A percentile compares a stretch with the other conserved stretches of the same genome.
These are phyloP conservation scores for Spheniscus mendiculus DNA, from an alignment of 2,113 vertebrate genomes.

Conservation along the genomic window DNA sequence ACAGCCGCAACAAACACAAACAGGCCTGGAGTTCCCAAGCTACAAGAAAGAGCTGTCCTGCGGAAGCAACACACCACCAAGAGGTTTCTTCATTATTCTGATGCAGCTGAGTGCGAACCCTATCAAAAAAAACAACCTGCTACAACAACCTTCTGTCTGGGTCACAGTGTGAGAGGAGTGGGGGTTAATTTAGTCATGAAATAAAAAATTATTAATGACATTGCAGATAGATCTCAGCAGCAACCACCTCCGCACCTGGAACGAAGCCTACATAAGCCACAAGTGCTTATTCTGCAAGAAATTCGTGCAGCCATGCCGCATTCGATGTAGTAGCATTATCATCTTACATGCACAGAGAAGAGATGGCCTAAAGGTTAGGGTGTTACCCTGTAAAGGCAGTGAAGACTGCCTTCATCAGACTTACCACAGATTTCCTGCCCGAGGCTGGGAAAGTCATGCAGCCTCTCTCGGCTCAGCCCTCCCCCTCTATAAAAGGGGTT, in stretches of 20 bases:
- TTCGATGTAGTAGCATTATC: neutral
- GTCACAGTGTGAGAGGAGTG: neutral
- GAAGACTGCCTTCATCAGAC: neutral
- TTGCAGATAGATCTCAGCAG: neutral
- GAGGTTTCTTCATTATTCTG: neutral
- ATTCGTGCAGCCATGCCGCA: neutral
- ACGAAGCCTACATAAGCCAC: neutral
- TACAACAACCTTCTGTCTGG: neutral
- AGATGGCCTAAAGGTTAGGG: neutral
- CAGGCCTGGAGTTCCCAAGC: neutral
- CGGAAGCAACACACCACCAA: neutral
- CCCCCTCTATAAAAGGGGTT: neutral
- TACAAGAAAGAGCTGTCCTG: neutral
- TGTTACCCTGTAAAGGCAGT: neutral
- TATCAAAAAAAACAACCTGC: neutral
- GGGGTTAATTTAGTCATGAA: neutral
- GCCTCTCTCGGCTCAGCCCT: neutral
- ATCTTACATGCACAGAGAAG: neutral
- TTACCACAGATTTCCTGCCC: conserved; percentile 6
- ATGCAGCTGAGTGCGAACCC: neutral
- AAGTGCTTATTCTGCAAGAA: neutral
- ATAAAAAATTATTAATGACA: neutral
- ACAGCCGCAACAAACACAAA: neutral
- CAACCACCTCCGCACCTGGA: conserved; percentile 4
- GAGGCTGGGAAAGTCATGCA: neutral